Percentiles rank a stretch among this genome's conserved stretches.
phyloP scores from a whole-genome alignment of 2,888 invertebrate species.

The Eupithecia subumbrata region DNA sequence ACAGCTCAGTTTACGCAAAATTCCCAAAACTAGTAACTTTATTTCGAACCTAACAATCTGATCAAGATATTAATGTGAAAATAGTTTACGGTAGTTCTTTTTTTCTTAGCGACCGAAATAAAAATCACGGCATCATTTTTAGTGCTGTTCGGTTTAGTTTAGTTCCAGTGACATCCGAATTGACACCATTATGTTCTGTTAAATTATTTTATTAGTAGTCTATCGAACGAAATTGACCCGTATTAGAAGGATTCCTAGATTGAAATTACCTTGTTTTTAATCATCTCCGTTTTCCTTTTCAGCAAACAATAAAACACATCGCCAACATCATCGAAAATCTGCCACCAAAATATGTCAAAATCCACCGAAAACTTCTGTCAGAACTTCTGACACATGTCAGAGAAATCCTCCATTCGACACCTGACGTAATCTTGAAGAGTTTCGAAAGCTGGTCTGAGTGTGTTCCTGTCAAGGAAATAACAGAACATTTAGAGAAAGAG shows the following conservation, averaged over 20 bases:
- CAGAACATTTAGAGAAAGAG: slow-evolving; percentile 47
- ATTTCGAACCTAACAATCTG: too few relatives aligned
- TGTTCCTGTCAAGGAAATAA: slow-evolving; percentile 47
- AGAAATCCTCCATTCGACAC: slow-evolving; percentile 29
- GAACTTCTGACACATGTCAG: slow-evolving; percentile 44
- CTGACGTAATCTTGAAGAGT: slow-evolving; percentile 12
- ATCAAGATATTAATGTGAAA: too few relatives aligned
- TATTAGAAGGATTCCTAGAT: neutral
- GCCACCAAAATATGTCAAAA: slow-evolving; percentile 28
- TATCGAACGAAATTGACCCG: too few relatives aligned
- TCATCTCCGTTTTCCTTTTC: slow-evolving; percentile 7
- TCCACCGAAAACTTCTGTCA: slow-evolving; percentile 42
- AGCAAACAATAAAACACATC: slow-evolving; percentile 24
- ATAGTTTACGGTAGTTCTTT: too few relatives aligned
- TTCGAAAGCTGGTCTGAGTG: slow-evolving; percentile 45
- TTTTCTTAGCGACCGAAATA: too few relatives aligned
- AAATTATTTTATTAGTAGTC: too few relatives aligned
- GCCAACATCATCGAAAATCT: slow-evolving; percentile 19
- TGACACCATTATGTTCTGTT: too few relatives aligned
- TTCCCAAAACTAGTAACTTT: too few relatives aligned
- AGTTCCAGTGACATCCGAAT: too few relatives aligned
- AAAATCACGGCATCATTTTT: too few relatives aligned
- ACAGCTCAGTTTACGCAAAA: neutral
- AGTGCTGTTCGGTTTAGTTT: too few relatives aligned
- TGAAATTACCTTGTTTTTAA: neutral